Evolutionary conservation across 1,140 invertebrate genomes (phyloP).

Genomic region (Batillaria attramentaria): DNA sequence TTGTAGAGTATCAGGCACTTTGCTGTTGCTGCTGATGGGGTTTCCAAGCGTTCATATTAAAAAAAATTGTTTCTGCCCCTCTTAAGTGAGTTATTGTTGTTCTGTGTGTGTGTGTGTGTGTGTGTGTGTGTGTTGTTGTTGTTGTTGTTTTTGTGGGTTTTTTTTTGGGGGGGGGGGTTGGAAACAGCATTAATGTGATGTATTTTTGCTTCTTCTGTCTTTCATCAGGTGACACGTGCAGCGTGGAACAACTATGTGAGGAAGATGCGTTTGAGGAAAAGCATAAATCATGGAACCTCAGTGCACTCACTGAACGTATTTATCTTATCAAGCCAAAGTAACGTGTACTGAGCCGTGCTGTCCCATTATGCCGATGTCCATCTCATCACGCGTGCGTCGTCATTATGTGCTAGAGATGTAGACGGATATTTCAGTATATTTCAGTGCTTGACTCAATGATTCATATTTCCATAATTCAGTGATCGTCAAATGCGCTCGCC

Average conservation of each 20-base stretch:
- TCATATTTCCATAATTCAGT: background rate
- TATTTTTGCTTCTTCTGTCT: too few species aligned
- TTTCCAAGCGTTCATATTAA: too few species aligned
- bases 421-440: background rate
- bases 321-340: background rate
- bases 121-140: too few species aligned
- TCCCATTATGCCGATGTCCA: background rate
- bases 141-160: too few species aligned
- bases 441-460: background rate
- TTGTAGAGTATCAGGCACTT: too few species aligned
- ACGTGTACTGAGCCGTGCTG: background rate
- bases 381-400: background rate
- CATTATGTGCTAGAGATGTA: background rate
- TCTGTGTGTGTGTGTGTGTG: too few species aligned
- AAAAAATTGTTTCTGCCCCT: too few species aligned
- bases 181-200: too few species aligned
- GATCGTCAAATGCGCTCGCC: background rate
- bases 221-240: background rate
- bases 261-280: constrained; percentile 1
- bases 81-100: too few species aligned
- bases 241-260: background rate
- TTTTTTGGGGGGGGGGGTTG: too few species aligned
- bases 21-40: too few species aligned
- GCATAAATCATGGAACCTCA: background rate
- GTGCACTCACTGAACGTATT: background rate